A percentile compares a stretch with the other conserved stretches of the same genome.
These are phyloP conservation scores for Rhizomys pruinosus DNA, from an alignment of 2,113 vertebrate species.

Conservation along the genomic window DNA sequence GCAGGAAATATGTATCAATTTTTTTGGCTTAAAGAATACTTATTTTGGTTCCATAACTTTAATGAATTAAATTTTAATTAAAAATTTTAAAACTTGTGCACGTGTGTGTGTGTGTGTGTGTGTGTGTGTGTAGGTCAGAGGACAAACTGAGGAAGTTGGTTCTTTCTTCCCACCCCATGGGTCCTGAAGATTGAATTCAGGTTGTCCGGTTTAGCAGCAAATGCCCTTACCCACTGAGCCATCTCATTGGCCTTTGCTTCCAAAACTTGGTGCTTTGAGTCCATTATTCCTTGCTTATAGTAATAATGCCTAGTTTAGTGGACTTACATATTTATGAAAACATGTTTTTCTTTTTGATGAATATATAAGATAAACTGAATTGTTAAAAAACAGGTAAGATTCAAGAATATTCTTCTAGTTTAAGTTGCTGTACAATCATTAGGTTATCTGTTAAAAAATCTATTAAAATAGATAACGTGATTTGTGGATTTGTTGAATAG, in stretches of 20 bases:
- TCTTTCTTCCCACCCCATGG: neutral
- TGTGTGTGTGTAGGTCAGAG: neutral
- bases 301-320: conserved; percentile 39
- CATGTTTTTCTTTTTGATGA: neutral
- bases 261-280: conserved; percentile 51
- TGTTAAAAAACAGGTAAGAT: conserved; percentile 53
- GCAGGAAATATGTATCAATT: conserved; percentile 71
- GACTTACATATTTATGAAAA: conserved; percentile 53
- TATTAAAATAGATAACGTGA: conserved; percentile 26
- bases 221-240: neutral
- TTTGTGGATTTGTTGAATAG: conserved; percentile 25
- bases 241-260: neutral
- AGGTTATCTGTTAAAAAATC: conserved; percentile 39
- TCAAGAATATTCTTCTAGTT: conserved; percentile 46
- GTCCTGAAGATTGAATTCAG: neutral
- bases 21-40: conserved; percentile 31
- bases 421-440: neutral
- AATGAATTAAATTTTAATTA: neutral
- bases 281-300: conserved; percentile 19
- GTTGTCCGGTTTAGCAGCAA: neutral
- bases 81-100: neutral
- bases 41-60: conserved; percentile 31
- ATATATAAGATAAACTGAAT: conserved; percentile 17
- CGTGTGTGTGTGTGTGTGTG: too few relatives aligned
- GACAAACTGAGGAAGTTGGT: neutral